phyloP scores from a whole-genome alignment of 2,797 vertebrate genomes.

The Philypnodon macrostomus region DNA sequence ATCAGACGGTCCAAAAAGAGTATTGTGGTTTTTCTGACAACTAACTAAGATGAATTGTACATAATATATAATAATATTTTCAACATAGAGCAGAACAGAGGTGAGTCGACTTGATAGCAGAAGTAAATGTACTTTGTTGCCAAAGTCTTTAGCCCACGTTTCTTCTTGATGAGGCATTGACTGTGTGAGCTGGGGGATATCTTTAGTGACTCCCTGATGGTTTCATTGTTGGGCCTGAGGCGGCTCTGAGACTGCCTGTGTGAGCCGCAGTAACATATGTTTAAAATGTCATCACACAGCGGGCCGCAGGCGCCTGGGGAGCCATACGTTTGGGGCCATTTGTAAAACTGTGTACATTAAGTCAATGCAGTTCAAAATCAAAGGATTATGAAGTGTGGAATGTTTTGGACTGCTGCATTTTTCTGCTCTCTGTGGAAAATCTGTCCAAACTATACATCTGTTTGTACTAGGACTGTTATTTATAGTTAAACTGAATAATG shows the following conservation, averaged over 20 bases:
- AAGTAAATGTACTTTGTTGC: no score
- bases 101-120: no score
- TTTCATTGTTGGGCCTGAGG: constrained; percentile 34
- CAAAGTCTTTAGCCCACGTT: constrained; percentile 7
- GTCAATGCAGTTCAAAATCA: constrained; percentile 42
- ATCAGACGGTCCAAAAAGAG: no score
- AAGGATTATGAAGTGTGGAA: constrained; percentile 50
- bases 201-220: constrained; percentile 35
- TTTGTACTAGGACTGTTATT: background rate
- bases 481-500: no score
- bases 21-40: no score
- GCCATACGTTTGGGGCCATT: constrained; percentile 61
- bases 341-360: constrained; percentile 55
- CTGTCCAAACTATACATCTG: constrained; percentile 2
- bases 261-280: constrained; percentile 45
- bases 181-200: constrained; percentile 28
- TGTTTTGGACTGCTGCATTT: constrained; percentile 17
- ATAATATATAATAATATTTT: no score
- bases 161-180: constrained; percentile 11
- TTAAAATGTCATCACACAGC: constrained; percentile 68
- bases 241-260: constrained; percentile 30
- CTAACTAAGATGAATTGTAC: no score
- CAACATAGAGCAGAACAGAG: no score
- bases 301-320: constrained; percentile 39
- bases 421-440: constrained; percentile 28